phyloP scores from a whole-genome alignment of 2,113 vertebrate species.

The Gyps fulvus region DNA sequence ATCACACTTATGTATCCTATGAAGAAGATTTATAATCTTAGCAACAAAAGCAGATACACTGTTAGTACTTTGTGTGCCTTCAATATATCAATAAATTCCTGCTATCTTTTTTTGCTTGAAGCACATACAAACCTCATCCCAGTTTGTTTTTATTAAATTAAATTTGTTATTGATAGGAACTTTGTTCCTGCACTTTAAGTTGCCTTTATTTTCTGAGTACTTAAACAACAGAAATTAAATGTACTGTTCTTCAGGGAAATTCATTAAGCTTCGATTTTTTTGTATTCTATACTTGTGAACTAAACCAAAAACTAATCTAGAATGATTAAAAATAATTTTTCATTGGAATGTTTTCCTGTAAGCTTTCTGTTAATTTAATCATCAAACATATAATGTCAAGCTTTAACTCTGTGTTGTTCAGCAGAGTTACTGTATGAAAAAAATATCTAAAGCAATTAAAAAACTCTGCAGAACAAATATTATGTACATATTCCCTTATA shows the following conservation, averaged over 20 bases:
- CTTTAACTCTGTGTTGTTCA: not conserved
- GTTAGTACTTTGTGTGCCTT: not conserved
- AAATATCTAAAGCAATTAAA: not conserved
- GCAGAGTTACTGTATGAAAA: not conserved
- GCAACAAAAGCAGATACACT: constrained; percentile 2
- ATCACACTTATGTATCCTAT: constrained; percentile 15
- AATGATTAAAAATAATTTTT: constrained; percentile 20
- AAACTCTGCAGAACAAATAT: not conserved
- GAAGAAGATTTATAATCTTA: constrained; percentile 26
- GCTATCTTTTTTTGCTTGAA: not conserved
- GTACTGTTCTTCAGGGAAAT: not conserved
- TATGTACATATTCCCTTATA: not conserved
- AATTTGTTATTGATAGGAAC: constrained; percentile 1
- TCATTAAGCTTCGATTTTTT: not conserved
- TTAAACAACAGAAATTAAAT: constrained; percentile 12
- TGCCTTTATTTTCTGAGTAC: constrained; percentile 15
- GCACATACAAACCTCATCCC: not conserved
- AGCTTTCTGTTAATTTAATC: constrained; percentile 24
- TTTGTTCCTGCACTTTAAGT: not conserved
- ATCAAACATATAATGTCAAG: not conserved
- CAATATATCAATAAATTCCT: constrained; percentile 13
- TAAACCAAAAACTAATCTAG: constrained; percentile 12
- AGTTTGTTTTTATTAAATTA: constrained; percentile 35
- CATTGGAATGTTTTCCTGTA: not conserved
- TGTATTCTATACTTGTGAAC: not conserved